Base-by-base conservation (phyloP, 2,888 invertebrate genomes). In the Synergus gifuensis region DNA sequence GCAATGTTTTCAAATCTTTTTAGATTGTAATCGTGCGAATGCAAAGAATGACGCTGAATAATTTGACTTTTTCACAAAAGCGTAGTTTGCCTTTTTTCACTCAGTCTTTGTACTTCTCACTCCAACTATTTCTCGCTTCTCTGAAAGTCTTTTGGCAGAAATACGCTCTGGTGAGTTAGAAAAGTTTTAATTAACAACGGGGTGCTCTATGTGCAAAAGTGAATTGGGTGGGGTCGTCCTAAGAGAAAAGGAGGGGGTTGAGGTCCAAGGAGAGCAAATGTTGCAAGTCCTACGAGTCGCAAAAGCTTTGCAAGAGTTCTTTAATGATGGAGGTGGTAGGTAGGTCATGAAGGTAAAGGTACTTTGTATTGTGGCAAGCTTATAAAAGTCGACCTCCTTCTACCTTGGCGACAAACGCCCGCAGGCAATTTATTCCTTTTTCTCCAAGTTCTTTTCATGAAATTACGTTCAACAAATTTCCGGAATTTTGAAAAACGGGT, bases 311-410 rank as follows among this genome's bases (percentile, higher is more conserved):
- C 3, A 11, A 18, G 76, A 78, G 46, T 28, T 63, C 36, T 49
- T 63, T 63, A 46, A 22, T 49, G 54, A 36, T 42, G 54, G 42
- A 67, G 49, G 44, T n/a, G 49, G 44, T n/a, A 18, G 44, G 22
- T 54, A 62, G 46, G 14, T 54, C 42, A 62, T 44, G 22, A 67
- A 36, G 42, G 58, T 62, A 79, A 22, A 42, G 58, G n/a, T 14
- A 40, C 44, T 64, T 58, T 76, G 46, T 44, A 46, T 66, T 42
- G 66, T 60, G 63, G 77, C 76, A 80, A 77, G 77, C 77, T 77
- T 64, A 73, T 73, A 80, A 80, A 76, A 77, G 46, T 76, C 63
- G 63, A 44, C 36, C 18, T 54, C n/a, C 54, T 67, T 67, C 46
- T 18, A 46, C 44, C 44, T 73, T 28, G 16, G n/a, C 36, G 54